These are phyloP conservation scores for Lepus americanus DNA, from an alignment of 2,113 vertebrate species.

Conservation along the genomic window DNA sequence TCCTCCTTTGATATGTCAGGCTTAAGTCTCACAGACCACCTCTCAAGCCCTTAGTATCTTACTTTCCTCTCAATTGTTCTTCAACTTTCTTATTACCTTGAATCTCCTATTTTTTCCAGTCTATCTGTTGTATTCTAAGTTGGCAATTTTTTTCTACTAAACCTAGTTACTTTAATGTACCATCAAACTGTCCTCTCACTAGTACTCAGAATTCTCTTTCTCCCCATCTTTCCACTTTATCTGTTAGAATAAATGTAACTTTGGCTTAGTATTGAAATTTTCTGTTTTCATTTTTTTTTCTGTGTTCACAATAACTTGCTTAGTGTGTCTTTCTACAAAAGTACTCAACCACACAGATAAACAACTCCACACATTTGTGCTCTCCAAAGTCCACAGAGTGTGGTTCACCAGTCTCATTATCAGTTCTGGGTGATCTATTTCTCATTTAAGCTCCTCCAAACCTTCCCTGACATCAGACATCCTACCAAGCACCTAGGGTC, in stretches of 20 bases:
- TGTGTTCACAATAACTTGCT: not conserved
- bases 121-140: not conserved
- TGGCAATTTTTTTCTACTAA: not conserved
- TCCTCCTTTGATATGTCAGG: not conserved
- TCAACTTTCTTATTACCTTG: not conserved
- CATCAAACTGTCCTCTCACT: not conserved
- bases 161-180: not conserved
- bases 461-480: not conserved
- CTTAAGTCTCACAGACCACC: not conserved
- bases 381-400: not conserved
- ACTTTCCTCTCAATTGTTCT: not conserved
- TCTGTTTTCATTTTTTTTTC: not conserved
- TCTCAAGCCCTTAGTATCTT: not conserved
- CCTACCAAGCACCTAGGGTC: not conserved
- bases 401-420: not conserved
- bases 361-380: not conserved
- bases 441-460: not conserved
- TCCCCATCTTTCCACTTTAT: not conserved
- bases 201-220: not conserved
- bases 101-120: not conserved
- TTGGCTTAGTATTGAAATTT: constrained; percentile 6
- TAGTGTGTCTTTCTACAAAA: not conserved
- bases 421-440: not conserved
- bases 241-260: not conserved
- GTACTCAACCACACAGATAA: not conserved